A percentile compares a stretch with the other conserved stretches of the same genome.
Conservation (phyloP, 1,140 invertebrate genomes). For the Wiebesia pumilae region DNA sequence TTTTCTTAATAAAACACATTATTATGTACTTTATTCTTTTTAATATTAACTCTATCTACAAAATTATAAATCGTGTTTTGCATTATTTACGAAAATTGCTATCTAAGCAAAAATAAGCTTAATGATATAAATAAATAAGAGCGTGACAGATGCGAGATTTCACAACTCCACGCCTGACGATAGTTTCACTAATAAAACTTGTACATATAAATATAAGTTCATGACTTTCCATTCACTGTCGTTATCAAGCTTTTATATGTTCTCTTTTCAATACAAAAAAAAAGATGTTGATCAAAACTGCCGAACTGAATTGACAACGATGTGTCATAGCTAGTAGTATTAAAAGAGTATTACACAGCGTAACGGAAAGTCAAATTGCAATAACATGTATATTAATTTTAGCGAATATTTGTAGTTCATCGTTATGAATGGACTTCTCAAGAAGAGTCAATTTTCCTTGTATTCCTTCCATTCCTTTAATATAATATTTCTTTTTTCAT, state of each 20-base stretch:
- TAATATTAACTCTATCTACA: background rate
- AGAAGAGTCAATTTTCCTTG: conserved; percentile 48
- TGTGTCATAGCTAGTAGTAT: conserved; percentile 39
- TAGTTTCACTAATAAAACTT: conserved; percentile 29
- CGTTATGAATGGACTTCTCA: background rate
- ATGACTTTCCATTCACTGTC: conserved; percentile 41
- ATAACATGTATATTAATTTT: conserved; percentile 52
- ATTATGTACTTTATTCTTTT: conserved; percentile 15
- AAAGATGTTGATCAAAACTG: conserved; percentile 13
- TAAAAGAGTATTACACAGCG: conserved; percentile 44
- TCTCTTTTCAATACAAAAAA: background rate
- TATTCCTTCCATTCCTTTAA: conserved; percentile 49
- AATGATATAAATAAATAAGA: background rate
- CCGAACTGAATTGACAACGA: conserved; percentile 32
- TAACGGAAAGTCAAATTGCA: conserved; percentile 48
- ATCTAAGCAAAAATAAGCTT: conserved; percentile 24
- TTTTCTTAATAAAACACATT: conserved; percentile 29
- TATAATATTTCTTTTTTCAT: conserved; percentile 31
- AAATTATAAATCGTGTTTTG: background rate
- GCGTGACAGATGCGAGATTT: conserved; percentile 21
- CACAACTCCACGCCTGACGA: conserved; percentile 7
- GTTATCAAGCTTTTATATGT: conserved; percentile 25
- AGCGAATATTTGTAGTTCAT: conserved; percentile 23
- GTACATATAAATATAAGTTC: conserved; percentile 43
- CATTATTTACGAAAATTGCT: background rate